Evolutionary conservation across 2,888 invertebrate species (phyloP), one percentile per base, ranked within the genome.

Genomic region (Hermodice carunculata): DNA sequence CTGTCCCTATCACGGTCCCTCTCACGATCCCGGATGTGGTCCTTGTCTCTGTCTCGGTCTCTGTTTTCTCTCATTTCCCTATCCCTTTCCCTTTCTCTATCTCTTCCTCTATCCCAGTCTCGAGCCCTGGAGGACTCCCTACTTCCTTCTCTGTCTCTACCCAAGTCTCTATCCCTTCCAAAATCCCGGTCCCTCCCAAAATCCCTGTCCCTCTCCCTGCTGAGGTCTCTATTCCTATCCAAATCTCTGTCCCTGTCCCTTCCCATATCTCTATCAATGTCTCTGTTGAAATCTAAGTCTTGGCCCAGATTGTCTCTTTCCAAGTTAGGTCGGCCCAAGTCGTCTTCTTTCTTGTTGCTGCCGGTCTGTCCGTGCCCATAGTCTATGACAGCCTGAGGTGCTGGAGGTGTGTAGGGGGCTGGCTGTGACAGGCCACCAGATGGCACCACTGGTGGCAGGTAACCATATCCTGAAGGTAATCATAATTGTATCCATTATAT

Each of bases 281-380:
- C 19, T 46, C 46, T 46, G 46, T 14, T 22, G 8, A 8, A 8
- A 8, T 19, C 8, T 19, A 19, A 8, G 6, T 46, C 19, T 14
- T n/a, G n/a, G n/a, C n/a, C n/a, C n/a, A n/a, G n/a, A n/a, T n/a
- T n/a, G n/a, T 37, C 40, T 17, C 40, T 37, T 11, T 37, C 40
- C 11, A 37, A 37, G 17, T 37, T 37, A 37, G 11, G 40, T 11
- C 40, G 40, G 11, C 40, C 17, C 40, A 8, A 8, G 11, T 11
- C 17, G 11, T n/a, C n/a, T n/a, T n/a, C n/a, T 46, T 46, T 29
- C 8, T 51, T 29, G 26, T 29, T 28, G 19, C 31, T 42, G 37
- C 14, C 53, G 32, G 48, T 8, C 29, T 49, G 57, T 3, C 63
- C 63, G 22, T 63, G 63, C 11, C 58, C 63, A 40, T 63, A 63